phyloP scores from a whole-genome alignment of 2,888 invertebrate species.

The Seira sanloemensis region DNA sequence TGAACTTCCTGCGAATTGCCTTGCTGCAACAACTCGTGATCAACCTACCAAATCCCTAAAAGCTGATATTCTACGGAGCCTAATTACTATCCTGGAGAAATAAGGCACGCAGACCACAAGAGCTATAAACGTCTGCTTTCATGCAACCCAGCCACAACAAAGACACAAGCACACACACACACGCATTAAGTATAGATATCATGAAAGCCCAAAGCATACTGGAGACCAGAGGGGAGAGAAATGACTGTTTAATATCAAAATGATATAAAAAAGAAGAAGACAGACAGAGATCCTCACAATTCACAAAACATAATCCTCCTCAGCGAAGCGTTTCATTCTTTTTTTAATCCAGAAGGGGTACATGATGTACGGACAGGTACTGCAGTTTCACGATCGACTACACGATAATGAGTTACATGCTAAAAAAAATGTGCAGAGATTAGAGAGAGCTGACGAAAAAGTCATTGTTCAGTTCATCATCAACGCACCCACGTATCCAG shows the following conservation, averaged over 20 bases:
- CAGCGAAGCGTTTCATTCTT: neutral
- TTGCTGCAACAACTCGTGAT: too few relatives aligned
- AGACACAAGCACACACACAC: neutral
- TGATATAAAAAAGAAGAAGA: neutral
- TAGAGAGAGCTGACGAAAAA: neutral
- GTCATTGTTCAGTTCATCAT: neutral
- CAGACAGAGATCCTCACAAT: neutral
- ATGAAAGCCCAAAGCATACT: constrained; percentile 14
- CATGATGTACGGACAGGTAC: neutral
- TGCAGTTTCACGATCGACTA: neutral
- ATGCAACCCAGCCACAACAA: neutral
- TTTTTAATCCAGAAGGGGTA: neutral
- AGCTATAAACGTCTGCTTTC: neutral
- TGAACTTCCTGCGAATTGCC: too few relatives aligned
- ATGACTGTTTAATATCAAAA: constrained; percentile 35
- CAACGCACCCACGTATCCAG: neutral
- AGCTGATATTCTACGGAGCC: neutral
- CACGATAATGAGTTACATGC: neutral
- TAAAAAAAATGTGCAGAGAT: neutral
- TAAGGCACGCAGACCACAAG: neutral
- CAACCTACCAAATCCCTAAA: too few relatives aligned
- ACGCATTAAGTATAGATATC: neutral
- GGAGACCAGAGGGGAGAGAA: neutral
- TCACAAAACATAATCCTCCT: neutral
- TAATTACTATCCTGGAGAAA: neutral